phyloP scores from a whole-genome alignment of 2,113 vertebrate species.

The Aix galericulata region DNA sequence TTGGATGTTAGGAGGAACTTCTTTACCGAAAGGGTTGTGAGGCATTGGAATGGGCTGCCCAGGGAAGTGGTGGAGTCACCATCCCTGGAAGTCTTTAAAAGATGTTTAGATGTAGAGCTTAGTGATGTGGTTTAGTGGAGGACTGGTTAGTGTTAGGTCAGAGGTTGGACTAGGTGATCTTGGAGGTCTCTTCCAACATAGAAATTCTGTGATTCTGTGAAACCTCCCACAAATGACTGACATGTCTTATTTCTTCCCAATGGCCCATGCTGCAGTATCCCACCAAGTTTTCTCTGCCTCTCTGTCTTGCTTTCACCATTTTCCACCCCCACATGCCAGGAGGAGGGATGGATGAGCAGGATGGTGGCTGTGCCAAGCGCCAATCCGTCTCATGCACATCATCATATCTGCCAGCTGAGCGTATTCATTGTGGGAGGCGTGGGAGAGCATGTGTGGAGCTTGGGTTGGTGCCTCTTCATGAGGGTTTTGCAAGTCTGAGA shows the following conservation, averaged over 20 bases:
- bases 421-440: neutral
- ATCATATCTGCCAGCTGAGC: neutral
- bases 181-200: too few species aligned
- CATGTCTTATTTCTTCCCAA: neutral
- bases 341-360: neutral
- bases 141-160: too few species aligned
- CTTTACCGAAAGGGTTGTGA: too few species aligned
- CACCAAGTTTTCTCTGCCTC: neutral
- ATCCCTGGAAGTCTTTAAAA: too few species aligned
- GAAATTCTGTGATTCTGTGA: too few species aligned
- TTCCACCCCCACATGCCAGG: neutral
- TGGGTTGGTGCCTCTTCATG: accelerated
- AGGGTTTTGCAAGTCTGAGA: conserved; percentile 19
- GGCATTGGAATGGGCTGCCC: too few species aligned
- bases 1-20: too few species aligned
- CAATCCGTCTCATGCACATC: neutral
- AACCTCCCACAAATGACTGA: neutral
- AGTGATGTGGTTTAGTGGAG: too few species aligned
- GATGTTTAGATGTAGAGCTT: too few species aligned
- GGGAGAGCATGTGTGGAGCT: neutral
- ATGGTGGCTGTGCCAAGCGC: neutral
- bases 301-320: neutral
- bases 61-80: too few species aligned
- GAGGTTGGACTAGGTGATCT: too few species aligned
- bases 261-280: neutral